Conservation (phyloP, 2,888 invertebrate genomes). For the Linhomoeus sp. region DNA sequence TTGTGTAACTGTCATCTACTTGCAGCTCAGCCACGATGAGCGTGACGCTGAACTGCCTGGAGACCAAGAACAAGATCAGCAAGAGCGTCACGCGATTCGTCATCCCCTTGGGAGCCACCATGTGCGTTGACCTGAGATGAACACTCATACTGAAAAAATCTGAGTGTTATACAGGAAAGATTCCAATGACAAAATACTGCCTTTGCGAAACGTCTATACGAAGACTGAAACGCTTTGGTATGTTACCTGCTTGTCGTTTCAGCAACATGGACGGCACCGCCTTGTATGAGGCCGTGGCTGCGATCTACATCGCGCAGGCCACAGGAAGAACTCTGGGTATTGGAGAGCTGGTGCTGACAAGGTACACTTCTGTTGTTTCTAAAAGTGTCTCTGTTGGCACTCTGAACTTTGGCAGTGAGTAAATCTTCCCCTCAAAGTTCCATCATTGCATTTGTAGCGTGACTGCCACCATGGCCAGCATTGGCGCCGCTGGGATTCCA, state of each 20-base stretch:
- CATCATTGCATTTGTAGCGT: slow-evolving; percentile 21
- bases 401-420: too few species aligned
- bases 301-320: slow-evolving; percentile 32
- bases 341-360: slow-evolving; percentile 2
- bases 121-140: neutral
- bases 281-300: slow-evolving; percentile 36
- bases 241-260: neutral
- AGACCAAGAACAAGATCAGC: slow-evolving; percentile 52
- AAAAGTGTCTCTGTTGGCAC: too few species aligned
- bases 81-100: slow-evolving; percentile 64
- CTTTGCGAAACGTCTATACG: too few species aligned
- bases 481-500: slow-evolving; percentile 81
- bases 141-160: too few species aligned
- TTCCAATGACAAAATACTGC: too few species aligned
- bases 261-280: slow-evolving; percentile 37
- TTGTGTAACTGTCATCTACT: too few species aligned
- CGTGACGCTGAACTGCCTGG: slow-evolving; percentile 64
- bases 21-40: slow-evolving; percentile 65
- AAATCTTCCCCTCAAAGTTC: too few species aligned
- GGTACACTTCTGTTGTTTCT: too few species aligned
- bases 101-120: slow-evolving; percentile 64
- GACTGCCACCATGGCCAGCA: slow-evolving; percentile 81
- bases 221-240: too few species aligned
- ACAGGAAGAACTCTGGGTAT: neutral
- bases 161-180: too few species aligned